These are phyloP conservation scores for Drosophila ananassae DNA, from an alignment of 1,140 invertebrate genomes.

Conservation along the genomic window DNA sequence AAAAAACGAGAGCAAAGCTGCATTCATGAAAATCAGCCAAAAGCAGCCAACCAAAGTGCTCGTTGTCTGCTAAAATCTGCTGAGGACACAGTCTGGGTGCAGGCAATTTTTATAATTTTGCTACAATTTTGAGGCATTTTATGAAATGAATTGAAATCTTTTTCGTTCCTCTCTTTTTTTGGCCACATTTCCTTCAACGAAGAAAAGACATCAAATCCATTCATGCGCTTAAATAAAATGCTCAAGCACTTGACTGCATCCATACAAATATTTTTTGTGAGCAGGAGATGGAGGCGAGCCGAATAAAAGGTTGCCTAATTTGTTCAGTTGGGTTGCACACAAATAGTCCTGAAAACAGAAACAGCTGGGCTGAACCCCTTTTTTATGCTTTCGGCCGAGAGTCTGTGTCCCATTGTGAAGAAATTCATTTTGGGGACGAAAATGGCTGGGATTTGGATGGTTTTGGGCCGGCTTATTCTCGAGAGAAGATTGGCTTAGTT, in stretches of 20 bases:
- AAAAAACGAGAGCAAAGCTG: conserved; percentile 38
- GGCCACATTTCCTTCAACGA: conserved; percentile 50
- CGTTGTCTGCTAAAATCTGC: conserved; percentile 41
- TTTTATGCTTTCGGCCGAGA: conserved; percentile 11
- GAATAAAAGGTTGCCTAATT: conserved; percentile 73
- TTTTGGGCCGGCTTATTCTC: conserved; percentile 22
- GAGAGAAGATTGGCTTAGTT: conserved; percentile 8
- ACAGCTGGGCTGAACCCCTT: conserved; percentile 38
- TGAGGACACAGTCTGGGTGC: conserved; percentile 28
- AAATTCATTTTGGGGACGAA: conserved; percentile 26
- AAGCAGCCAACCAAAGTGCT: conserved; percentile 66
- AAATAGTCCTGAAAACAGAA: conserved; percentile 18
- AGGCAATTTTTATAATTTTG: conserved; percentile 81
- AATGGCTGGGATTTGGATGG: conserved; percentile 14
- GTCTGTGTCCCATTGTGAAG: conserved; percentile 15
- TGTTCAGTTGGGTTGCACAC: conserved; percentile 67
- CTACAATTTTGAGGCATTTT: conserved; percentile 83
- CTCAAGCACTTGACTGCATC: conserved; percentile 84
- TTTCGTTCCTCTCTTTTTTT: conserved; percentile 50
- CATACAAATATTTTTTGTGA: conserved; percentile 69
- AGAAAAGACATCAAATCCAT: conserved; percentile 80
- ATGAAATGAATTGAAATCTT: conserved; percentile 81
- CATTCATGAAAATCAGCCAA: conserved; percentile 66
- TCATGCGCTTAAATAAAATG: conserved; percentile 84
- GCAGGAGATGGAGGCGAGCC: not conserved